Base-by-base conservation (phyloP, 35 echinoderm and acorn worm genomes). In the Lytechinus variegatus region DNA sequence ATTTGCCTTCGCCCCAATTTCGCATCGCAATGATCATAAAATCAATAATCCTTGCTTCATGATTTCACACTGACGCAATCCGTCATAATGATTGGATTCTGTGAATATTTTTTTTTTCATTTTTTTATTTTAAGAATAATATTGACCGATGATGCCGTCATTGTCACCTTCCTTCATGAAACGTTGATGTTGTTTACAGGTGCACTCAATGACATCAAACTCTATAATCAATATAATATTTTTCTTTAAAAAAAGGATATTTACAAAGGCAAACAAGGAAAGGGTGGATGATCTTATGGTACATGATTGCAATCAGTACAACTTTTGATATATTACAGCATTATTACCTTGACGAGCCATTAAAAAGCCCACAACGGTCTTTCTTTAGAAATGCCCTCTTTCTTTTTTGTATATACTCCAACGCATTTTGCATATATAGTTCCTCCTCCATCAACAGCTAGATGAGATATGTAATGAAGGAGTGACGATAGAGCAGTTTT, bases 1-100 rank as follows among this genome's bases (percentile, higher is more conserved):
- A 79, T 79, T 79, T 79, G 66, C 66, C 66, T n/a, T 79, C 66
- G 66, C n/a, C 66, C 66, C 66, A 79, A 79, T 79, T 79, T 79
- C 14, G 19, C 66, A 79, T 79, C 14, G 66, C 66, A 79, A 79
- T 79, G 66, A 79, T 79, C 66, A 79, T 4, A 79, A 79, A 79
- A 79, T 79, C 66, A 79, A 79, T 79, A 79, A 79, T 79, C 66
- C 66, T 79, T 79, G 66, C 66, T 79, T 79, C 66, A 79, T 79
- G 66, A 79, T n/a, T 60, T 79, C 66, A 8, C 66, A 24, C 66
- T 19, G 16, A 79, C 4, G 66, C 21, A 24, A 79, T 79, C 66
- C 19, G 66, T 79, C 66, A 79, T 44, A 2, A 44, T 44, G 33
- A 44, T n/a, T 7, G 66, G 66, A 79, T 79, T 44, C 19, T 79